phyloP scores from a whole-genome alignment of 2,113 vertebrate genomes.

The Campylomormyrus tamandua region DNA sequence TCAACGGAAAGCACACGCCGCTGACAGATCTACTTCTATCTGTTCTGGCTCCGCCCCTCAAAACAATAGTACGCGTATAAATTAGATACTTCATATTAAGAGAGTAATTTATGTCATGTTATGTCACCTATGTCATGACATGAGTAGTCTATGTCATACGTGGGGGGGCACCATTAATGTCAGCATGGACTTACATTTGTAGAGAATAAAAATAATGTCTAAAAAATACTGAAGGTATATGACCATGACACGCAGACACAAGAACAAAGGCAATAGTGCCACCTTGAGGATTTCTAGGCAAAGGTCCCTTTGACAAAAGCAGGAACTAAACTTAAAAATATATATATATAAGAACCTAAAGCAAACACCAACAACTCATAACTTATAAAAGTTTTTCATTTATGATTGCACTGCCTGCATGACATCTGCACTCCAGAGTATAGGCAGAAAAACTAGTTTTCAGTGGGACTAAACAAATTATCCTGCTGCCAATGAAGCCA shows the following conservation, averaged over 20 bases:
- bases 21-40: background rate
- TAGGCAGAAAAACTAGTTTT: background rate
- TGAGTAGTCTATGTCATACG: background rate
- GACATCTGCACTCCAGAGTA: background rate
- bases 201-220: background rate
- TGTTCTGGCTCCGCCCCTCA: background rate
- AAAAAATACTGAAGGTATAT: background rate
- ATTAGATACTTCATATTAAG: background rate
- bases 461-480: background rate
- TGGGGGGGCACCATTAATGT: background rate
- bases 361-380: background rate
- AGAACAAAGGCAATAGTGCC: background rate
- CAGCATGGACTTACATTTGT: background rate
- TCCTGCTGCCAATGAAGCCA: background rate
- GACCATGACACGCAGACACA: background rate
- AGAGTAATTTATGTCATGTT: background rate
- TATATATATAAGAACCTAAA: background rate
- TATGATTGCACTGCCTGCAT: background rate
- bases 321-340: background rate
- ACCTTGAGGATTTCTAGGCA: background rate
- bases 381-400: background rate
- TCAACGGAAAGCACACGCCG: background rate
- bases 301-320: background rate
- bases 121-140: background rate
- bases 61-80: background rate